Evolutionary conservation across 30 jellyfish, hydroid and myxozoan genomes (phyloP).

Genomic region (Cassiopea xamachana): DNA sequence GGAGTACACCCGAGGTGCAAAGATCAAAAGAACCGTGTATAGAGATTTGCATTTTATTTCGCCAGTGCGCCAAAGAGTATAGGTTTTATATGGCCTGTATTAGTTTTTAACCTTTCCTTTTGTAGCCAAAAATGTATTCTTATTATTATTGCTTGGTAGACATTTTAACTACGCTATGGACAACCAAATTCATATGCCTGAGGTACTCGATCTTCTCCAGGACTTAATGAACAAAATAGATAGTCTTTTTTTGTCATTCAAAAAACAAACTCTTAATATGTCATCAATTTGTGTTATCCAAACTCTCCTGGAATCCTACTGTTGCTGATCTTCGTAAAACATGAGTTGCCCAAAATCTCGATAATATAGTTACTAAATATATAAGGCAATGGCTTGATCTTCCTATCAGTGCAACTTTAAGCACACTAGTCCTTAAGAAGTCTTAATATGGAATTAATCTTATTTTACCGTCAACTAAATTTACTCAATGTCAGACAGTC

Average conservation of each 20-base stretch:
- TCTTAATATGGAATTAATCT: background rate
- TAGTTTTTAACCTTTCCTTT: too few species aligned
- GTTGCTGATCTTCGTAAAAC: background rate
- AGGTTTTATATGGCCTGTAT: too few species aligned
- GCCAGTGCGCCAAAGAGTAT: too few species aligned
- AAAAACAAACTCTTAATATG: background rate
- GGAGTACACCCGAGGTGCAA: too few species aligned
- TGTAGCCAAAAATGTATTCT: too few species aligned
- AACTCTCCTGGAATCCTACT: conserved; percentile 7
- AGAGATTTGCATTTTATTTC: too few species aligned
- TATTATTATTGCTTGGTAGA: too few species aligned
- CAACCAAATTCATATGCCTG: background rate
- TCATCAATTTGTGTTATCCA: background rate
- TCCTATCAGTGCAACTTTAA: background rate
- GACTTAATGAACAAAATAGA: background rate
- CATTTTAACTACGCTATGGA: background rate
- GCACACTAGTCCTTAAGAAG: background rate
- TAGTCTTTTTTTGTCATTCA: background rate
- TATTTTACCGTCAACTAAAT: background rate
- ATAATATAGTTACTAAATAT: background rate
- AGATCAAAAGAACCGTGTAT: too few species aligned
- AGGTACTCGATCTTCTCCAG: background rate
- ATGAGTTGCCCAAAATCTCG: background rate
- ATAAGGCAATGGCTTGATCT: conserved; percentile 17
- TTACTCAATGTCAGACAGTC: conserved; percentile 20